phyloP scores from a whole-genome alignment of 2,113 vertebrate species.

The Colinus virginianus region DNA sequence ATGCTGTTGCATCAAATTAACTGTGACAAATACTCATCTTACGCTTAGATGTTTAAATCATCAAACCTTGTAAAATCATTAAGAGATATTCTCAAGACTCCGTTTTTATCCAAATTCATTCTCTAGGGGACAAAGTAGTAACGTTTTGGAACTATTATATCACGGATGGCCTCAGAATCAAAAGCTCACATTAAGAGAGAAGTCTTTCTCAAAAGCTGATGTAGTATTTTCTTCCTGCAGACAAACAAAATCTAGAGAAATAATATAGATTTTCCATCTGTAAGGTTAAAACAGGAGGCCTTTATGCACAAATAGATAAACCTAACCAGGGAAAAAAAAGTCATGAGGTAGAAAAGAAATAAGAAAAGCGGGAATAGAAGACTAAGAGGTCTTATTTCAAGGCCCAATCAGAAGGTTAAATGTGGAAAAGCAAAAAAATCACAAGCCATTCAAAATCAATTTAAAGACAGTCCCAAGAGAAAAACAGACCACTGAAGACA shows the following conservation, averaged over 20 bases:
- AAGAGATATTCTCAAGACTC: background rate
- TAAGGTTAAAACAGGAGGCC: background rate
- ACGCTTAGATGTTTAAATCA: background rate
- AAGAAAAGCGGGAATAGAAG: constrained; percentile 30
- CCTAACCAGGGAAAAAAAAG: background rate
- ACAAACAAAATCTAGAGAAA: background rate
- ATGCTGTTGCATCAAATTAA: background rate
- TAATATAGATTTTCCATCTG: no score
- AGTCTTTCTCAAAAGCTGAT: background rate
- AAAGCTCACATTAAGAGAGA: background rate
- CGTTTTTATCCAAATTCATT: background rate
- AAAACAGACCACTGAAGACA: background rate
- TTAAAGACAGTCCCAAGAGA: background rate
- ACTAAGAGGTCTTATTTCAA: background rate
- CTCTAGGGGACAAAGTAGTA: background rate
- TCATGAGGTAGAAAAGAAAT: background rate
- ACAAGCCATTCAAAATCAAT: constrained; percentile 1
- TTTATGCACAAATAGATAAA: background rate
- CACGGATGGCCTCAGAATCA: background rate
- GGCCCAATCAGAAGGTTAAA: background rate
- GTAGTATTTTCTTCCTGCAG: background rate
- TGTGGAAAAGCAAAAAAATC: background rate
- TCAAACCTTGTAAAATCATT: background rate
- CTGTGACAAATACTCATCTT: background rate
- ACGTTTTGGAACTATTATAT: background rate